These are phyloP conservation scores for Epinephelus cyanopodus DNA, from an alignment of 2,113 vertebrate species.

Conservation along the genomic window DNA sequence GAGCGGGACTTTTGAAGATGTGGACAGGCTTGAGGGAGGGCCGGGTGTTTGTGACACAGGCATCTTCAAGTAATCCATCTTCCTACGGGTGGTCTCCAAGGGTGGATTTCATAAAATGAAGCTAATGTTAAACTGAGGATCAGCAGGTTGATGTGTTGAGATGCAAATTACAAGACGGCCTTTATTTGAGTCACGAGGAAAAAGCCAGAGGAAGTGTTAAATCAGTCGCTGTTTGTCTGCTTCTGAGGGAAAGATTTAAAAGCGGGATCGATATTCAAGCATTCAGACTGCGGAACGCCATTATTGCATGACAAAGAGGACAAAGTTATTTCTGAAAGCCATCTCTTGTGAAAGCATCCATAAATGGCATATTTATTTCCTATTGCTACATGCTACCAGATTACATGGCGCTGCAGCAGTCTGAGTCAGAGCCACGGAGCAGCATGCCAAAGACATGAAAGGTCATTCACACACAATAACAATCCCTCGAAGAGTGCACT, in stretches of 20 bases:
- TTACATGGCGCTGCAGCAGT: slow-evolving; percentile 60
- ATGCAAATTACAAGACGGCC: slow-evolving; percentile 52
- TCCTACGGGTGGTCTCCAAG: slow-evolving; percentile 79
- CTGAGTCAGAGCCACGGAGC: slow-evolving; percentile 63
- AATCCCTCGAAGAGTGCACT: slow-evolving; percentile 84
- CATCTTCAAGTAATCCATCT: slow-evolving; percentile 80
- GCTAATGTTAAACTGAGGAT: slow-evolving; percentile 67
- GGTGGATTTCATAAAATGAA: slow-evolving; percentile 55
- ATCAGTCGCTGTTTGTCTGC: slow-evolving; percentile 8
- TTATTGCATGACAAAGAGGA: slow-evolving; percentile 2
- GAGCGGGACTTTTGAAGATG: slow-evolving; percentile 69
- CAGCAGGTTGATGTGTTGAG: slow-evolving; percentile 62
- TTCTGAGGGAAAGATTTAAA: slow-evolving; percentile 14
- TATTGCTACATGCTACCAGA: slow-evolving; percentile 55
- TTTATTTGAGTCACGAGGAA: neutral
- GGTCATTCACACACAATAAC: slow-evolving; percentile 84
- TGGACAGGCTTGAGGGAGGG: slow-evolving; percentile 69
- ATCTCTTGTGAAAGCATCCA: slow-evolving; percentile 39
- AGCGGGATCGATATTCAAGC: neutral
- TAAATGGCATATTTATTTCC: slow-evolving; percentile 56
- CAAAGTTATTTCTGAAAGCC: slow-evolving; percentile 38
- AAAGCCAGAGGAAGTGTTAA: slow-evolving; percentile 3
- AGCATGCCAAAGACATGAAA: slow-evolving; percentile 84
- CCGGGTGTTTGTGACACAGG: slow-evolving; percentile 72
- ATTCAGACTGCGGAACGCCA: neutral